Evolutionary conservation across 1,140 invertebrate genomes (phyloP), one percentile per base, ranked within the genome.

Genomic region (Aporrectodea caliginosa): DNA sequence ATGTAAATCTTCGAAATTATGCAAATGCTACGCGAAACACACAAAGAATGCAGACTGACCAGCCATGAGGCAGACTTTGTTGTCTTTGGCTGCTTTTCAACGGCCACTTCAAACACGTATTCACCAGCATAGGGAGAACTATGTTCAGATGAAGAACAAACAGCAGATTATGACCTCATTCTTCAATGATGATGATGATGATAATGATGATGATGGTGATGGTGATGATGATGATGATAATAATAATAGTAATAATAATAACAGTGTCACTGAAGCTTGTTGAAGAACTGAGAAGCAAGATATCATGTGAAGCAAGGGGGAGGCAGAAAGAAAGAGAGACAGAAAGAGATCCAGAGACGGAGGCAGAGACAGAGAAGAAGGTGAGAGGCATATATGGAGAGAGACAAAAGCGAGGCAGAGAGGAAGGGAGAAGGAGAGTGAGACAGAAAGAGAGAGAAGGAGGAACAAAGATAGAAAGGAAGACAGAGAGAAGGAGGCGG

Each of bases 11-110:
- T n/a, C n/a, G n/a, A n/a, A n/a, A n/a, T n/a, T n/a, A n/a, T n/a
- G n/a, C n/a, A n/a, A n/a, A n/a, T n/a, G n/a, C n/a, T n/a, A n/a
- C n/a, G n/a, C n/a, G n/a, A n/a, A n/a, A n/a, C n/a, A n/a, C n/a
- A n/a, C n/a, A n/a, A n/a, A n/a, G n/a, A n/a, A n/a, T 78, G 16
- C 27, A 35, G 73, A 84, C 86, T 86, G 85, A 89, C 88, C 70
- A 88, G 89, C 88, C 88, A 89, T 68, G 86, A 86, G 0, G 88
- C 86, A n/a, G 86, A 86, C 82, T 89, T 89, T 0, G 88, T 89
- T 78, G 86, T 87, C 81, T 89, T 89, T 43, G 87, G 85, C 77
- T 87, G 87, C 33, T 86, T 84, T 27, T 84, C 82, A 80, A 88
- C 87, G 71, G 85, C 85, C 1, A 88, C 85, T 75, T 86, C 82